Evolutionary conservation across 2,888 invertebrate genomes (phyloP), one percentile per base, ranked within the genome.

Genomic region (Scrobipalpa atriplicella): DNA sequence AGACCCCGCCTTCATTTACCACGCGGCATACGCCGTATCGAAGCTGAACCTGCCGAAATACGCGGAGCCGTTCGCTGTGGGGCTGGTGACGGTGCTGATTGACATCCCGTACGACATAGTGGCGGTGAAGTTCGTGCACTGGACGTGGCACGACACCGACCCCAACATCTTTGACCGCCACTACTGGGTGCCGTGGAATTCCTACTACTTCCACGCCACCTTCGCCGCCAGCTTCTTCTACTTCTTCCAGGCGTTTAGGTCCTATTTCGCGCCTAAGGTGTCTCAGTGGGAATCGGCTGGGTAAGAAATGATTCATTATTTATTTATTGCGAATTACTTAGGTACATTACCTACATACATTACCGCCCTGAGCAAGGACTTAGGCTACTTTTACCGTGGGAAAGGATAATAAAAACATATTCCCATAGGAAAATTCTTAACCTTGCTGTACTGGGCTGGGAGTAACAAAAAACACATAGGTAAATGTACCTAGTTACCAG

Each of bases 121-220:
- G 68, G 94, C 95, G 0, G 95, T 96, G 11, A 96, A 96, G 82
- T 95, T 95, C 80, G 86, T 96, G 16, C 97, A 96, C 88, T 97
- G 97, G 97, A 95, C 96, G 0, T 97, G 97, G 97, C 97, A 97
- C 74, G 95, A 95, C 78, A 95, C 95, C 0, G 95, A 95, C 81
- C 95, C 95, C 5, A 95, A 95, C 75, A 93, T 95, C 83, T 87
- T 81, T 71, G 96, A 97, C 80, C 93, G 96, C 52, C 95, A 95
- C 83, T 97, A 96, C 84, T 96, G 95, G 95, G 96, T 97, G 21
- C 97, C 97, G 0, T 96, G 96, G 95, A 97, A 95, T 79, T 96
- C 96, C 0, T 97, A 96, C 85, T 97, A 96, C 80, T 97, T 97
- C 91, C 97, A 97, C 81, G 94, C 95, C 0, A 89, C 95, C 0